These are phyloP conservation scores for Thereva nobilitata DNA, from an alignment of 2,888 invertebrate genomes.

Conservation along the genomic window DNA sequence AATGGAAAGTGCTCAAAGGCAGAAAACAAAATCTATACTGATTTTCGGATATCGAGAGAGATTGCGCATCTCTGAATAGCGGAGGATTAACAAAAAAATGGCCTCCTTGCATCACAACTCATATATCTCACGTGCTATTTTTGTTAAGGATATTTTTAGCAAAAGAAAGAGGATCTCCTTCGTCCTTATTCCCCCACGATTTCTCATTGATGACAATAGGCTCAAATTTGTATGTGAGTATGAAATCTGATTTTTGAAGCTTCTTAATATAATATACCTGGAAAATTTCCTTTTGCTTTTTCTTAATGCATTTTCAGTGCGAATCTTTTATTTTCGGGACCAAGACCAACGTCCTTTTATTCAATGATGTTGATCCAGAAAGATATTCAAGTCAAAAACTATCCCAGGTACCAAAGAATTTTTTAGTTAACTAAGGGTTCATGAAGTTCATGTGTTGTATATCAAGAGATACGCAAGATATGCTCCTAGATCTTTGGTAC, in stretches of 20 bases:
- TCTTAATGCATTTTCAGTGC: neutral
- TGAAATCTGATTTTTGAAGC: constrained; percentile 3
- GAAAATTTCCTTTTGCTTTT: neutral
- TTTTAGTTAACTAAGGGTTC: neutral
- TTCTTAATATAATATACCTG: neutral
- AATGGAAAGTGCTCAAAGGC: too few relatives aligned
- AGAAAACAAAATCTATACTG: too few relatives aligned
- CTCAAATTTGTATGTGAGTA: neutral
- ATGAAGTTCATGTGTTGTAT: neutral
- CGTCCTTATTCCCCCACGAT: neutral
- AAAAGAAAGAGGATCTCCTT: neutral
- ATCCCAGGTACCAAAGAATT: neutral
- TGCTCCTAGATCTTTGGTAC: neutral
- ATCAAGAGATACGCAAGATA: neutral
- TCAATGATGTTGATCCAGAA: too few relatives aligned
- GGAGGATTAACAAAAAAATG: too few relatives aligned
- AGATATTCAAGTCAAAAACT: neutral
- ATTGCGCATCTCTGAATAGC: too few relatives aligned
- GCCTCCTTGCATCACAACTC: neutral
- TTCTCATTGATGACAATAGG: neutral
- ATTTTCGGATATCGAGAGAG: too few relatives aligned
- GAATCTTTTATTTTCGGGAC: too few relatives aligned
- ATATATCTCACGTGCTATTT: neutral
- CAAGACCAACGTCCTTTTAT: too few relatives aligned
- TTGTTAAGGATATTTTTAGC: neutral